These are phyloP conservation scores for Pachyseris speciosa DNA, from an alignment of 64 coral and sea anemone genomes.

Conservation along the genomic window DNA sequence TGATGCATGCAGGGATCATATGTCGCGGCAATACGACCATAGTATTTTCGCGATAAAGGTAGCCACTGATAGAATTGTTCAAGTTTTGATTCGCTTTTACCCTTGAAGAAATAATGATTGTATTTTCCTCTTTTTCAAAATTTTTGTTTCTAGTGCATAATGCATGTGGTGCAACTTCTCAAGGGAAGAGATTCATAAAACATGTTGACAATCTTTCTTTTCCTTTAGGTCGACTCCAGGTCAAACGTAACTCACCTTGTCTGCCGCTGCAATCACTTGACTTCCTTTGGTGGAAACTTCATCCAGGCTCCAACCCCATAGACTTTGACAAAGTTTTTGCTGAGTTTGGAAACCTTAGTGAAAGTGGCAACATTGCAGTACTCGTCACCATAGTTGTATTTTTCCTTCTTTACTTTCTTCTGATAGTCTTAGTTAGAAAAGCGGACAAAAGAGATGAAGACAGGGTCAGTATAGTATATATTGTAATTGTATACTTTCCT, in stretches of 20 bases:
- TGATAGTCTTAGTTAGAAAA: conserved; percentile 28
- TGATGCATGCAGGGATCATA: no score
- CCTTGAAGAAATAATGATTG: no score
- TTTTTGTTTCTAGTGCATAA: neutral
- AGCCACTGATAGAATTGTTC: no score
- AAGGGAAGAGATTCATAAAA: no score
- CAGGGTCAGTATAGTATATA: neutral
- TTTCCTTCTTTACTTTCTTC: conserved; percentile 23
- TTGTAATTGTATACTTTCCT: no score
- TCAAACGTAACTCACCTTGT: neutral
- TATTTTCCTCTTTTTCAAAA: neutral
- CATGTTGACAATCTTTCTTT: neutral
- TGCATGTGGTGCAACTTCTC: no score
- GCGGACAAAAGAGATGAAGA: conserved; percentile 21
- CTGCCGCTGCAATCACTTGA: conserved; percentile 55
- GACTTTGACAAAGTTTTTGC: conserved; percentile 44
- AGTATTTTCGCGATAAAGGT: no score
- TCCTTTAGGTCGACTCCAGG: conserved; percentile 2
- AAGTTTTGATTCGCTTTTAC: no score
- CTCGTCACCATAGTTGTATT: conserved; percentile 4
- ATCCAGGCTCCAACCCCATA: conserved; percentile 19
- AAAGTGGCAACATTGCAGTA: conserved; percentile 38
- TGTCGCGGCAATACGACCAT: no score
- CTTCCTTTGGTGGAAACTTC: conserved; percentile 37
- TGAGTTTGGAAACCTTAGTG: conserved; percentile 20